These are phyloP conservation scores for Diarsia rubi DNA, from an alignment of 2,888 invertebrate species.

Conservation along the genomic window DNA sequence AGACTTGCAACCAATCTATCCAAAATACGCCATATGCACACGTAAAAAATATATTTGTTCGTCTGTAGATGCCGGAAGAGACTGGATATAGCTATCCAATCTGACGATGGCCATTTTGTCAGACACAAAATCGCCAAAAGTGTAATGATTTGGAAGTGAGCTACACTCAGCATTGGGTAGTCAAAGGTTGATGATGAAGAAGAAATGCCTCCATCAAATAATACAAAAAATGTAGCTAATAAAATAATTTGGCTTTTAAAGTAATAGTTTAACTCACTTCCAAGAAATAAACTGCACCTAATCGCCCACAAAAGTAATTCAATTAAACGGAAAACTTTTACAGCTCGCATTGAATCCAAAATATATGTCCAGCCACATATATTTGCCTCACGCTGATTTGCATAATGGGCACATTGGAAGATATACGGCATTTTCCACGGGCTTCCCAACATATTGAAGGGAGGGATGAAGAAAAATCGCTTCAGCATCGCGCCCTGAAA, in stretches of 20 bases:
- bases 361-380: slow-evolving; percentile 72
- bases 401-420: slow-evolving; percentile 84
- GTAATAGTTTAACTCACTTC: slow-evolving; percentile 28
- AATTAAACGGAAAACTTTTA: slow-evolving; percentile 59
- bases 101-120: no score
- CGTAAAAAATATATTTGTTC: background rate
- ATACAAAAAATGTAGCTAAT: background rate
- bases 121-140: no score
- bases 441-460: slow-evolving; percentile 86
- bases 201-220: background rate
- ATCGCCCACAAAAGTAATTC: slow-evolving; percentile 56
- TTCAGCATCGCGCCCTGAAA: slow-evolving; percentile 79
- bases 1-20: background rate
- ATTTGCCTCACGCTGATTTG: slow-evolving; percentile 76
- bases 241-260: slow-evolving; percentile 23
- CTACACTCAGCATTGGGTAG: no score
- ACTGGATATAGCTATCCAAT: no score
- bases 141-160: no score
- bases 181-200: no score
- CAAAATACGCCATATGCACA: background rate
- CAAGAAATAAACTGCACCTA: slow-evolving; percentile 49
- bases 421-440: slow-evolving; percentile 81
- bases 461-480: slow-evolving; percentile 85
- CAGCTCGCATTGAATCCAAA: slow-evolving; percentile 51
- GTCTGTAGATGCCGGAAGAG: no score